Conservation (phyloP, 1,140 invertebrate species). For the Ganaspis sp. region DNA sequence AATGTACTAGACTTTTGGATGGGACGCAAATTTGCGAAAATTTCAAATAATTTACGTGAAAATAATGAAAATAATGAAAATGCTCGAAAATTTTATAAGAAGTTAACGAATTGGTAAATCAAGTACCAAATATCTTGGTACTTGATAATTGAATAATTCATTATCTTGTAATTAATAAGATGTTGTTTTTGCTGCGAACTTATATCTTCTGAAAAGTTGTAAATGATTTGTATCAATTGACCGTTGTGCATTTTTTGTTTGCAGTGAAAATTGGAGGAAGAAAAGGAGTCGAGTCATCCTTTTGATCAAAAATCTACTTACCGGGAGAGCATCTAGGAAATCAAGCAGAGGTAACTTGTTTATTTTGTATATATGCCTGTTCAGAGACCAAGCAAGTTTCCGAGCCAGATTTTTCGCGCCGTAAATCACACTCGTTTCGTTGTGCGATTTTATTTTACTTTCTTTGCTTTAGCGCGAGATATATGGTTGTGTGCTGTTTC, state of each 20-base stretch:
- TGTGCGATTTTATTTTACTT: conserved; percentile 22
- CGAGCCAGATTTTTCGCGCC: conserved; percentile 33
- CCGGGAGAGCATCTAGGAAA: conserved; percentile 1
- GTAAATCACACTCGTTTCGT: conserved; percentile 33
- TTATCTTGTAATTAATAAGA: too few species aligned
- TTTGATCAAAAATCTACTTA: conserved; percentile 18
- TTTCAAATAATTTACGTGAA: too few species aligned
- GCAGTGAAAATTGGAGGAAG: conserved; percentile 1
- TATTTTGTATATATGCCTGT: conserved; percentile 11
- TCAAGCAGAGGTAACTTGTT: conserved; percentile 24
- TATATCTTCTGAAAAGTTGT: too few species aligned
- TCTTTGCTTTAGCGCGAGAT: not conserved
- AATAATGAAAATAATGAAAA: too few species aligned
- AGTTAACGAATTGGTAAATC: too few species aligned
- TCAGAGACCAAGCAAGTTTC: conserved; percentile 24
- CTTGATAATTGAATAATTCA: too few species aligned
- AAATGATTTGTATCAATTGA: not conserved
- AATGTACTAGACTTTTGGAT: too few species aligned
- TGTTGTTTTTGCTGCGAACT: too few species aligned
- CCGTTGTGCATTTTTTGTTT: not conserved
- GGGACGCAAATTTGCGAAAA: too few species aligned
- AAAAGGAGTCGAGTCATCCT: not conserved
- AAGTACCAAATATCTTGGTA: too few species aligned
- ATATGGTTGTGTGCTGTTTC: not conserved
- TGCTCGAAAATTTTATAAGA: too few species aligned